phyloP scores from a whole-genome alignment of 2,797 vertebrate species.

The Cyclura pinguis region DNA sequence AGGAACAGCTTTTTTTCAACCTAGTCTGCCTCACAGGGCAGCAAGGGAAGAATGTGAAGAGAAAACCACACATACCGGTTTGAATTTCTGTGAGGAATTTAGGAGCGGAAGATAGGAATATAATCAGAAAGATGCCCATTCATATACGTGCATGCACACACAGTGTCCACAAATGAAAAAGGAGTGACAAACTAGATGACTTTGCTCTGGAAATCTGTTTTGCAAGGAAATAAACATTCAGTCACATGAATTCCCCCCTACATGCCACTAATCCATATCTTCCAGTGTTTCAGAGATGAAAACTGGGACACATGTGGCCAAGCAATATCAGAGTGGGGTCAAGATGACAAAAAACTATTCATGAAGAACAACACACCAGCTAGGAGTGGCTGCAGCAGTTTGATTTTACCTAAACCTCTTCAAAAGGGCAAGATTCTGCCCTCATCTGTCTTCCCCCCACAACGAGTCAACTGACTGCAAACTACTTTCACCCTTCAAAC shows the following conservation, averaged over 20 bases:
- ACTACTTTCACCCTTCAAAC: too few relatives aligned
- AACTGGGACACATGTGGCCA: too few relatives aligned
- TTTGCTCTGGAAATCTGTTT: neutral
- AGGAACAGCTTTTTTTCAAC: neutral
- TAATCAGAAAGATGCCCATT: neutral
- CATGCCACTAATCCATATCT: too few relatives aligned
- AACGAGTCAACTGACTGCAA: too few relatives aligned
- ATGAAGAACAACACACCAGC: too few relatives aligned
- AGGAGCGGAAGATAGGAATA: neutral
- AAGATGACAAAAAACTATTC: too few relatives aligned
- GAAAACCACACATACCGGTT: neutral
- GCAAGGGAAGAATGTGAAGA: neutral
- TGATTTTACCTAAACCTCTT: too few relatives aligned
- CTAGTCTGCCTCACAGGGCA: neutral
- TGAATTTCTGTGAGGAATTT: neutral
- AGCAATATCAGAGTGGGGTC: too few relatives aligned
- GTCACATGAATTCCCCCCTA: neutral
- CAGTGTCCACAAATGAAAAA: neutral
- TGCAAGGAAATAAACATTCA: neutral
- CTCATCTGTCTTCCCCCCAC: too few relatives aligned
- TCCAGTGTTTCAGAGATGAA: too few relatives aligned
- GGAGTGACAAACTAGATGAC: neutral
- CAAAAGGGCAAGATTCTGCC: too few relatives aligned
- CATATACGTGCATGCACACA: neutral
- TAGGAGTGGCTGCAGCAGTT: too few relatives aligned